A percentile compares a stretch with the other conserved stretches of the same genome.
phyloP scores from a whole-genome alignment of 2,888 invertebrate genomes.

The Harpalus rubripes region DNA sequence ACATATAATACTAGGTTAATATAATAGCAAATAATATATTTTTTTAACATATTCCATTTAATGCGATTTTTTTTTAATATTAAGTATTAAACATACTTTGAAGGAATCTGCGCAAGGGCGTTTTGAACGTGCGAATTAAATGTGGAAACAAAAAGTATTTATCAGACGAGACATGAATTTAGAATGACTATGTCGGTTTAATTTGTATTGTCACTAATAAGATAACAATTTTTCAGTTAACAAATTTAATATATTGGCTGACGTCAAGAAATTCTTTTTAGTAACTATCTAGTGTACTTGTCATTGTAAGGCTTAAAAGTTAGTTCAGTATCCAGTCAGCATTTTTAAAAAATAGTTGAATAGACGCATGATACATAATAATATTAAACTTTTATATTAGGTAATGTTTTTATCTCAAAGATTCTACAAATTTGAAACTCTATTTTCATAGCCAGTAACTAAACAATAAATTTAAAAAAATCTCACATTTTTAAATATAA shows the following conservation, averaged over 20 bases:
- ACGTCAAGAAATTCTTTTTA: not conserved
- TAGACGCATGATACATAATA: too few relatives aligned
- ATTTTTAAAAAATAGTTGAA: too few relatives aligned
- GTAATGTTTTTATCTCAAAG: too few relatives aligned
- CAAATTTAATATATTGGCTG: slow-evolving; percentile 1
- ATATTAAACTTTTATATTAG: too few relatives aligned
- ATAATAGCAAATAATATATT: too few relatives aligned
- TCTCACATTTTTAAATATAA: too few relatives aligned
- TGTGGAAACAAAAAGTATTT: slow-evolving; percentile 45
- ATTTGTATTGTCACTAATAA: slow-evolving; percentile 34
- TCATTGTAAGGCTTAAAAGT: not conserved
- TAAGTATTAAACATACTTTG: slow-evolving; percentile 9
- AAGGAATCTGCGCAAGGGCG: slow-evolving; percentile 42
- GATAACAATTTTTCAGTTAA: slow-evolving; percentile 19
- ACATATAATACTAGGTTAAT: too few relatives aligned
- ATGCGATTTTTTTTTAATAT: not conserved
- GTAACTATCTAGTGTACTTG: not conserved
- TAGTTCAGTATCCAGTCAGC: not conserved
- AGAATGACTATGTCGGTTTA: slow-evolving; percentile 34
- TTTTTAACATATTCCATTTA: too few relatives aligned
- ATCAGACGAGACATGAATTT: slow-evolving; percentile 52
- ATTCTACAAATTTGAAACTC: too few relatives aligned
- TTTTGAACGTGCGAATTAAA: slow-evolving; percentile 28
- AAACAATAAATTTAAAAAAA: too few relatives aligned
- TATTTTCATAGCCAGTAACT: too few relatives aligned